A percentile compares a stretch with the other conserved stretches of the same genome.
Conservation (phyloP, 2,888 invertebrate genomes). For the Pelosia muscerda region DNA sequence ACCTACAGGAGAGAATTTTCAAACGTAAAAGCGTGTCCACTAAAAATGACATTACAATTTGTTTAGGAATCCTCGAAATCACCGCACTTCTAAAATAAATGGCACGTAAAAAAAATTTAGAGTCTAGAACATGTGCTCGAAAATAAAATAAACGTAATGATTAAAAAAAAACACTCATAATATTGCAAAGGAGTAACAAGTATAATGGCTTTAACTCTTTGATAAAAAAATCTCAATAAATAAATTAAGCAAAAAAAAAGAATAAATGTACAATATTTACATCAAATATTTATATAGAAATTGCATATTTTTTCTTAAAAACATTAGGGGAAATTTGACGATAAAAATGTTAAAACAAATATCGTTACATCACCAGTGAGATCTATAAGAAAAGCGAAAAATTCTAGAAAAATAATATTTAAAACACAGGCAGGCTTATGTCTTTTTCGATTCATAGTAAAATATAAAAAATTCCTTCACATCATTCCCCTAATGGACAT, state of each 20-base stretch:
- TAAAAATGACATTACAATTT: constrained; percentile 47
- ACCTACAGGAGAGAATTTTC: constrained; percentile 73
- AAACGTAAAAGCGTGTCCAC: constrained; percentile 56
- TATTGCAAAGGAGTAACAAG: constrained; percentile 71
- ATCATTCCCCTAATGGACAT: constrained; percentile 84
- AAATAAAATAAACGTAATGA: constrained; percentile 55
- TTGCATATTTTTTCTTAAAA: constrained; percentile 42
- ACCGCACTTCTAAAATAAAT: constrained; percentile 69
- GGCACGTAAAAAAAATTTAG: constrained; percentile 74
- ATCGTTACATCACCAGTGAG: constrained; percentile 61
- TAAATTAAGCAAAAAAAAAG: constrained; percentile 78
- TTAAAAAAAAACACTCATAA: constrained; percentile 55
- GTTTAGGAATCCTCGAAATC: constrained; percentile 72
- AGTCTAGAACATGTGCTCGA: constrained; percentile 54
- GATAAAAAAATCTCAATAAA: constrained; percentile 82
- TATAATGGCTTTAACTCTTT: constrained; percentile 78
- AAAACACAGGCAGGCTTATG: constrained; percentile 77
- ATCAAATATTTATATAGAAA: constrained; percentile 81
- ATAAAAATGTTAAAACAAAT: constrained; percentile 48
- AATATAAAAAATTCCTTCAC: constrained; percentile 84
- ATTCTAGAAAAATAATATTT: constrained; percentile 71
- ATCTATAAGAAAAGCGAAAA: constrained; percentile 73
- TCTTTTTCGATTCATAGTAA: constrained; percentile 85
- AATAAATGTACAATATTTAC: constrained; percentile 86
- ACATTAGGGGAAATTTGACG: constrained; percentile 58